These are phyloP conservation scores for Opisthograptis luteolata DNA, from an alignment of 2,888 invertebrate species.

Conservation along the genomic window DNA sequence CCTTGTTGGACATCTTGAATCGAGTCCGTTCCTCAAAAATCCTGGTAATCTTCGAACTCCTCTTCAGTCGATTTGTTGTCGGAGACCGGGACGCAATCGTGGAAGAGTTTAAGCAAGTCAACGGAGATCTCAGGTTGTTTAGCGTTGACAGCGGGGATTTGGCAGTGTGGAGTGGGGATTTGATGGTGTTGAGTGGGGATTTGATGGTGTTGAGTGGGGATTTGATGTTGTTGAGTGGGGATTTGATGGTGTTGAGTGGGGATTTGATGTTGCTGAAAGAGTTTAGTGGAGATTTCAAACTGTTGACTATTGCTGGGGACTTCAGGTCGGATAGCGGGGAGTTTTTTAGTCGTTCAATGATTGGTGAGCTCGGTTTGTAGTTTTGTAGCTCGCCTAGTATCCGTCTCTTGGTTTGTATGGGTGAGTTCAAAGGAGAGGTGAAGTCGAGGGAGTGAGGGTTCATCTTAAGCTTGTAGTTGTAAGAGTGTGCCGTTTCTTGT, in stretches of 20 bases:
- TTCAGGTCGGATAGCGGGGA: constrained; percentile 24
- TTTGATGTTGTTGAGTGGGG: constrained; percentile 13
- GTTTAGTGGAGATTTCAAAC: constrained; percentile 8
- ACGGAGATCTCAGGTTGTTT: constrained; percentile 5
- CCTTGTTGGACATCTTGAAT: constrained; percentile 71
- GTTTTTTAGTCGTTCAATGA: constrained; percentile 52
- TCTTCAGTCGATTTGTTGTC: constrained; percentile 45
- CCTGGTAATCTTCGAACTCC: constrained; percentile 58
- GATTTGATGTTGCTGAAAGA: constrained; percentile 1
- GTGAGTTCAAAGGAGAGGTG: constrained; percentile 61
- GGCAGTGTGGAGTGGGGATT: constrained; percentile 5
- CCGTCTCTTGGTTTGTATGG: constrained; percentile 59
- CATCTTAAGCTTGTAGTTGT: constrained; percentile 72
- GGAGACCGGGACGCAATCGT: constrained; percentile 44
- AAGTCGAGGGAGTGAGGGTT: constrained; percentile 71
- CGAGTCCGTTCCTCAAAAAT: constrained; percentile 67
- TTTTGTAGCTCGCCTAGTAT: constrained; percentile 60
- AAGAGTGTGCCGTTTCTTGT: constrained; percentile 63
- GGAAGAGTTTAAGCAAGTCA: constrained; percentile 32
- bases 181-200: constrained; percentile 5
- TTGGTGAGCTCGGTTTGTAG: constrained; percentile 49
- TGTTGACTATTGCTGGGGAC: neutral
- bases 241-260: constrained; percentile 1
- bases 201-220: neutral
- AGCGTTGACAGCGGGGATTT: constrained; percentile 18